These are phyloP conservation scores for Meghimatium bilineatum DNA, from an alignment of 2,888 invertebrate genomes.

Conservation along the genomic window DNA sequence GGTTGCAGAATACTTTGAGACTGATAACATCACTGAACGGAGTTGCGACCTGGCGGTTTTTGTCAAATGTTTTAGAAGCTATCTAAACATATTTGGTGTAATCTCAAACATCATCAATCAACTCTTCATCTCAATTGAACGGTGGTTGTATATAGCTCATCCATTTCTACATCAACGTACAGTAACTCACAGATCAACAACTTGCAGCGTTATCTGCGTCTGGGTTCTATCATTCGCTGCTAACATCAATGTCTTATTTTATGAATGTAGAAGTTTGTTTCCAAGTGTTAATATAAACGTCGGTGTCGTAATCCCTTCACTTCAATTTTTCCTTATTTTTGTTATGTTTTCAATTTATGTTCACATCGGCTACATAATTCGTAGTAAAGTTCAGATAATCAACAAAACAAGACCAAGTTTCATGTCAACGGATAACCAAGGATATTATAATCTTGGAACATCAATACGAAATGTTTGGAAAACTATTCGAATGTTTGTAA, in stretches of 20 bases:
- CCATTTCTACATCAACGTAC: constrained; percentile 8
- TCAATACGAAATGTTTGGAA: background rate
- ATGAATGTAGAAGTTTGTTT: background rate
- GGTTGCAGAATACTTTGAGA: background rate
- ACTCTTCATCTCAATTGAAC: constrained; percentile 15
- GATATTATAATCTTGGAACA: no score
- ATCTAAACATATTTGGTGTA: background rate
- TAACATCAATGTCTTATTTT: background rate
- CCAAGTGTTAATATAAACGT: no score
- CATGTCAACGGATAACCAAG: background rate
- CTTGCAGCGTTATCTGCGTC: background rate
- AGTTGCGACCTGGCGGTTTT: background rate
- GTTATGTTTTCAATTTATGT: constrained; percentile 8
- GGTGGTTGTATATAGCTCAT: constrained; percentile 28
- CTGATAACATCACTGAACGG: background rate
- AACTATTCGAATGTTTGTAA: constrained; percentile 1
- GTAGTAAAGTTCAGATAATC: background rate
- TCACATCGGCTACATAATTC: constrained; percentile 1
- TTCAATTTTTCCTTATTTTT: background rate
- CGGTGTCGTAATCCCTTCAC: background rate
- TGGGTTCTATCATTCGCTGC: background rate
- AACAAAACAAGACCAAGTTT: background rate
- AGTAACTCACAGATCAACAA: background rate
- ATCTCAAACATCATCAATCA: background rate
- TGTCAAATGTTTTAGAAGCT: background rate